A percentile compares a stretch with the other conserved stretches of the same genome.
These are phyloP conservation scores for Catocala nupta DNA, from an alignment of 2,888 invertebrate genomes.

Conservation along the genomic window DNA sequence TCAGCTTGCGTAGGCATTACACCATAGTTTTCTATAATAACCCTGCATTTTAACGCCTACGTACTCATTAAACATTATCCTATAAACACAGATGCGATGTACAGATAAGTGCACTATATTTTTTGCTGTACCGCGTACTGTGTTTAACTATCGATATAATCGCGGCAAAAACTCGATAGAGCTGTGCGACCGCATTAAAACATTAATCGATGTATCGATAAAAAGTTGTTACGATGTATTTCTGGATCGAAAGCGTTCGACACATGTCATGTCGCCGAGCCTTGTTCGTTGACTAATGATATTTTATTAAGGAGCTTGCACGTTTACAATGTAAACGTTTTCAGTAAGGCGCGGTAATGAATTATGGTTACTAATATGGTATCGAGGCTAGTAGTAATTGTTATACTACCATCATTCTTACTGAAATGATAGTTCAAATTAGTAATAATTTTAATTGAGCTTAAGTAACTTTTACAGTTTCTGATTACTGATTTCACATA, in stretches of 20 bases:
- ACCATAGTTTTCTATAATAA: slow-evolving; percentile 15
- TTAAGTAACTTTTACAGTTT: too few relatives aligned
- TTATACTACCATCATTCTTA: too few relatives aligned
- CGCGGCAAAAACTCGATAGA: slow-evolving; percentile 59
- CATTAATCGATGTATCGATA: slow-evolving; percentile 52
- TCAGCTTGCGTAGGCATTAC: slow-evolving; percentile 4
- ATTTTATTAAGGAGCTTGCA: slow-evolving; percentile 35
- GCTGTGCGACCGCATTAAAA: slow-evolving; percentile 54
- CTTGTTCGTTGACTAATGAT: slow-evolving; percentile 45
- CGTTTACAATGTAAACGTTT: background rate
- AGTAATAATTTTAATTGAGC: too few relatives aligned
- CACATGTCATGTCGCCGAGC: slow-evolving; percentile 32
- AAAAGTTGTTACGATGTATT: slow-evolving; percentile 54
- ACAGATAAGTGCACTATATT: slow-evolving; percentile 40
- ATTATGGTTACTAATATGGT: too few relatives aligned
- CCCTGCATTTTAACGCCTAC: slow-evolving; percentile 38
- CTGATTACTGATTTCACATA: too few relatives aligned
- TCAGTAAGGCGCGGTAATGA: too few relatives aligned
- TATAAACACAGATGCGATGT: slow-evolving; percentile 41
- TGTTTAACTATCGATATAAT: slow-evolving; percentile 56
- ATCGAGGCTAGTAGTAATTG: too few relatives aligned
- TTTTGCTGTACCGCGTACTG: slow-evolving; percentile 26
- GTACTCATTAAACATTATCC: slow-evolving; percentile 33
- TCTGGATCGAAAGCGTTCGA: slow-evolving; percentile 30
- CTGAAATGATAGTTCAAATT: too few relatives aligned